A percentile compares a stretch with the other conserved stretches of the same genome.
Conservation (phyloP, 2,888 invertebrate species). For the Zygogramma bicolorata region DNA sequence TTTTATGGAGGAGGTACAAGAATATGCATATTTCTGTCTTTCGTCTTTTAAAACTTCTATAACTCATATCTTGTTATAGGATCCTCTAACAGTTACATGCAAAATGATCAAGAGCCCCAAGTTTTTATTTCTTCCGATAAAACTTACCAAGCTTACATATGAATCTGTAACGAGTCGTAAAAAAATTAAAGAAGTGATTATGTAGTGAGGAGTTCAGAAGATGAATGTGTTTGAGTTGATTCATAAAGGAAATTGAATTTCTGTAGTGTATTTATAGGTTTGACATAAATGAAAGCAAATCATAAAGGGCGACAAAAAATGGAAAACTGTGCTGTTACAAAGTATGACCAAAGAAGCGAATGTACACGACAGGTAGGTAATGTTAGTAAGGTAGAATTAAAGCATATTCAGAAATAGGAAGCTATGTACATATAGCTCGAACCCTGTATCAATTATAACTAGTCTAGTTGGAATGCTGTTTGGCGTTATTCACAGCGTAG, state of each 20-base stretch:
- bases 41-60: too few relatives aligned
- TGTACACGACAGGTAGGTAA: not conserved
- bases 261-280: not conserved
- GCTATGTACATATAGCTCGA: slow-evolving; percentile 65
- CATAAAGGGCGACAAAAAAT: not conserved
- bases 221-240: not conserved
- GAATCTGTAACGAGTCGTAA: too few relatives aligned
- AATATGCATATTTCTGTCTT: too few relatives aligned
- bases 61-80: not conserved
- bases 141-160: too few relatives aligned
- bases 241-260: not conserved
- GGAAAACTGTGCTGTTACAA: not conserved
- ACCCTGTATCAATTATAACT: slow-evolving; percentile 63
- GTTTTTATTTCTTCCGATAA: too few relatives aligned
- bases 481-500: slow-evolving; percentile 12
- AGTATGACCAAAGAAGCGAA: not conserved
- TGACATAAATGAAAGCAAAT: slow-evolving; percentile 6
- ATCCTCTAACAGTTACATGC: not conserved
- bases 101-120: not conserved
- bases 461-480: slow-evolving; percentile 56
- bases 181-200: too few relatives aligned
- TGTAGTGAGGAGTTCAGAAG: too few relatives aligned
- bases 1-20: too few relatives aligned
- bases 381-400: not conserved
- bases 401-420: slow-evolving; percentile 62